A percentile compares a stretch with the other conserved stretches of the same genome.
phyloP scores from a whole-genome alignment of 1,140 invertebrate species.

The Drosophila takahashii region DNA sequence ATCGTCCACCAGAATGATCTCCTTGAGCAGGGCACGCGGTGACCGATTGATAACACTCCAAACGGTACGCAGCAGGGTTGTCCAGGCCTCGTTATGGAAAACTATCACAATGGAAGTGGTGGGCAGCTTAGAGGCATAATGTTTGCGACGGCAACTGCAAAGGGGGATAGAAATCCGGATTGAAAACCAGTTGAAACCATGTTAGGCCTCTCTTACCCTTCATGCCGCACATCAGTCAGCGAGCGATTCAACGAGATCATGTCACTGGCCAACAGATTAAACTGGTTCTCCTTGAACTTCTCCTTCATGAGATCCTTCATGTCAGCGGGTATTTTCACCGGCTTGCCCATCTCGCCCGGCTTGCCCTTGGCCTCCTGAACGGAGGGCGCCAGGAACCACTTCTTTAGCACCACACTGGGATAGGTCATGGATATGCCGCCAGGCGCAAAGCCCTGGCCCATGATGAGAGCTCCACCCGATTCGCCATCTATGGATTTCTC shows the following conservation, averaged over 20 bases:
- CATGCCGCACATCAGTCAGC: slow-evolving; percentile 96
- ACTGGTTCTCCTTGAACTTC: slow-evolving; percentile 99
- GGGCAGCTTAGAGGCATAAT: slow-evolving; percentile 91
- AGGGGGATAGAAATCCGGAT: slow-evolving; percentile 25
- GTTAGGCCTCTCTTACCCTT: slow-evolving; percentile 88
- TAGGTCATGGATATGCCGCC: slow-evolving; percentile 82
- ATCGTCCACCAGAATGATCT: slow-evolving; percentile 98
- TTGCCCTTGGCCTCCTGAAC: slow-evolving; percentile 88
- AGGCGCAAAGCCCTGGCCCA: slow-evolving; percentile 70
- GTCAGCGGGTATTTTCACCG: slow-evolving; percentile 93
- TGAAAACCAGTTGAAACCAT: not conserved
- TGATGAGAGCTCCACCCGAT: slow-evolving; percentile 44
- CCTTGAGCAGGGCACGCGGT: slow-evolving; percentile 93
- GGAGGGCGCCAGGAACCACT: slow-evolving; percentile 90
- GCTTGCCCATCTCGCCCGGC: slow-evolving; percentile 95
- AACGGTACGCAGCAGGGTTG: slow-evolving; percentile 97
- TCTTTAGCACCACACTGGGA: slow-evolving; percentile 86
- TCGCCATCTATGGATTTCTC: slow-evolving; percentile 79
- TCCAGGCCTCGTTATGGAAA: slow-evolving; percentile 99
- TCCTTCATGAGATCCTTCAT: slow-evolving; percentile 95
- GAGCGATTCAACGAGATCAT: slow-evolving; percentile 98
- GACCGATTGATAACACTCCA: slow-evolving; percentile 98
- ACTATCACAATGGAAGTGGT: slow-evolving; percentile 98
- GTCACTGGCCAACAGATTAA: slow-evolving; percentile 98
- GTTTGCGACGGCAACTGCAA: slow-evolving; percentile 91